Conservation (phyloP, 53 echinoderm and acorn worm species). For the Patiria pectinifera region DNA sequence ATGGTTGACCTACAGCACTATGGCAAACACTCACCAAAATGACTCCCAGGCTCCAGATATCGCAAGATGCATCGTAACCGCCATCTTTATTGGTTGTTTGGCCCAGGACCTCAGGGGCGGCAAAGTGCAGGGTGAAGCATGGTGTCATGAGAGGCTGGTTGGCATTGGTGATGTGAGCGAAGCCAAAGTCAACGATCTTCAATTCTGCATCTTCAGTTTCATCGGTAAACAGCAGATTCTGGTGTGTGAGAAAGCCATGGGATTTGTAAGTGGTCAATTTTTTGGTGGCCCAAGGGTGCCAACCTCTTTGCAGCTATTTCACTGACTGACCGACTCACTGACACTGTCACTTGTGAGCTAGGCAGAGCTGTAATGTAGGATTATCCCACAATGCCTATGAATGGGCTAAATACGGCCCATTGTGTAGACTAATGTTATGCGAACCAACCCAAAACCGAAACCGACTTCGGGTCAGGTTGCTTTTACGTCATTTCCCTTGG, state of each 20-base stretch:
- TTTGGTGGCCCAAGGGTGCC: no score
- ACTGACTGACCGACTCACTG: no score
- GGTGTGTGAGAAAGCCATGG: not conserved
- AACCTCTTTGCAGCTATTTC: no score
- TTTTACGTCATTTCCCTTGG: no score
- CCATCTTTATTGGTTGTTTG: slow-evolving; percentile 81
- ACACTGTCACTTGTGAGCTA: no score
- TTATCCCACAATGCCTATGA: no score
- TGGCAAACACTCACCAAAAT: slow-evolving; percentile 77
- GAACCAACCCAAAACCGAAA: no score
- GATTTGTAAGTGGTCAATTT: not conserved
- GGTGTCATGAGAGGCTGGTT: slow-evolving; percentile 97
- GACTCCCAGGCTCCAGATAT: slow-evolving; percentile 97
- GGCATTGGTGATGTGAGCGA: slow-evolving; percentile 88
- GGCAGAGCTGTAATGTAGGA: no score
- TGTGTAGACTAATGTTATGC: no score
- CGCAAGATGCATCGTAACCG: slow-evolving; percentile 95
- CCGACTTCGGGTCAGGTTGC: no score
- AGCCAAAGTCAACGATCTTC: slow-evolving; percentile 98
- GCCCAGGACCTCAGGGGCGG: slow-evolving; percentile 94
- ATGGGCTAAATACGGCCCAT: no score
- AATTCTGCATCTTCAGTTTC: slow-evolving; percentile 91
- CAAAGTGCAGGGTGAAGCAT: slow-evolving; percentile 93
- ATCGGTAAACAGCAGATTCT: slow-evolving; percentile 94
- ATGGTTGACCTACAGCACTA: no score